Evolutionary conservation across 2,888 invertebrate species (phyloP), one percentile per base, ranked within the genome.

Genomic region (Linnaemya tessellans): DNA sequence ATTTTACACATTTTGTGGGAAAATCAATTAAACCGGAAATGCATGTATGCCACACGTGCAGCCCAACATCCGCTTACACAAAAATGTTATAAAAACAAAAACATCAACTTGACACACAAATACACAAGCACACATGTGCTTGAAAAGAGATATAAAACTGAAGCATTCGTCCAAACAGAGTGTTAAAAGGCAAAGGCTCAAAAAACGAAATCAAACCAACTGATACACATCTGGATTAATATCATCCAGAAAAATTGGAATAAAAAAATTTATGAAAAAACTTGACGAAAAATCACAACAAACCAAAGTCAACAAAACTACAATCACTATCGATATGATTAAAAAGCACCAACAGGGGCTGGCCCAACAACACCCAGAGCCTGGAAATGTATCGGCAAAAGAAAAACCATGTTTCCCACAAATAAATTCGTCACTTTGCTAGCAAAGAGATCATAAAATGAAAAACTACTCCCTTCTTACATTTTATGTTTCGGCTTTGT

Each of bases 21-120:
- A 89, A 90, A 90, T 90, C 90, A 90, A 90, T 90, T 90, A 90
- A 90, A 88, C 87, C 89, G 90, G 89, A 90, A 89, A 90, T 88
- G 89, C 89, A 87, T 88, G 88, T 87, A 84, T 86, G 88, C 84
- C 86, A 80, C 80, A 89, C 89, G 84, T 86, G 80, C 79, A 54
- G 58, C 74, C 62, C 82, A 68, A 84, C 79, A 80, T 87, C 84
- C 87, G 86, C 15, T 87, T 62, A 54, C 35, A 67, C 11, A 62
- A 88, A 88, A 89, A 87, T 49, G 35, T 20, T 80, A 73, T 87
- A 87, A 88, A 87, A 84, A 87, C 86, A 88, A 89, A 88, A 89
- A 54, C 49, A 62, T 62, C 20, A 62, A 38, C 8, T 62, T 38
- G 15, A 35, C 35, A 10, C 18, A n/a, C 15, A 74, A 22, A 60